A percentile compares a stretch with the other conserved stretches of the same genome.
Evolutionary conservation across 2,113 vertebrate genomes (phyloP).

Genomic region (Amphiprion ocellaris): DNA sequence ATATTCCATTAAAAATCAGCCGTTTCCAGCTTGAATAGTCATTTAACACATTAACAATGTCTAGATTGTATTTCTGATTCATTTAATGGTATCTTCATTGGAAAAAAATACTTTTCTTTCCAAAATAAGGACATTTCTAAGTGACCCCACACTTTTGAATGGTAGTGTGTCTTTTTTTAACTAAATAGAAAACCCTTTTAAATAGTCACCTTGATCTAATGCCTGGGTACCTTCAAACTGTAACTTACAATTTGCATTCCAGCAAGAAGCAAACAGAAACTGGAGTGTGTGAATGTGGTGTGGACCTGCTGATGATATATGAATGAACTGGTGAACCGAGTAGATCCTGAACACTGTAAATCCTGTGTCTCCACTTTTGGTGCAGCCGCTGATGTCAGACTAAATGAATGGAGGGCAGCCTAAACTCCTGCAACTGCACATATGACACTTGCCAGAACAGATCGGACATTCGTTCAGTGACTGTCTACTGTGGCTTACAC

Average conservation of each 20-base stretch:
- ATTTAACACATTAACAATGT: too few species aligned
- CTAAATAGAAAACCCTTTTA: background rate
- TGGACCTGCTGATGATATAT: conserved; percentile 42
- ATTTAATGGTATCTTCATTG: too few species aligned
- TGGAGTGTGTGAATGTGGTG: conserved; percentile 8
- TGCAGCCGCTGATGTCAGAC: conserved; percentile 47
- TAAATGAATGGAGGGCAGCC: conserved; percentile 56
- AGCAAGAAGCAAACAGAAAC: background rate
- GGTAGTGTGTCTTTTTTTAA: too few species aligned
- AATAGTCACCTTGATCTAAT: background rate
- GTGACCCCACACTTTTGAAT: too few species aligned
- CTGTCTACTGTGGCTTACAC: conserved; percentile 29
- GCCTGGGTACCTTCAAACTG: background rate
- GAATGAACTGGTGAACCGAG: conserved; percentile 39
- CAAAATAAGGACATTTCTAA: too few species aligned
- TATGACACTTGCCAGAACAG: conserved; percentile 73
- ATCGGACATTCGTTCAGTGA: conserved; percentile 69
- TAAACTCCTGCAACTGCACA: conserved; percentile 55
- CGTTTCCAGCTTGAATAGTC: too few species aligned
- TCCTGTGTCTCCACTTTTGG: conserved; percentile 38
- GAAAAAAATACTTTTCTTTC: too few species aligned
- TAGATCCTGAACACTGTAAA: conserved; percentile 54
- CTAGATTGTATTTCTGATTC: too few species aligned
- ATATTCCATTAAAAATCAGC: too few species aligned
- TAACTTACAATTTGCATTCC: background rate